Evolutionary conservation across 35 echinoderm and acorn worm species (phyloP).

Genomic region (Diadema setosum): DNA sequence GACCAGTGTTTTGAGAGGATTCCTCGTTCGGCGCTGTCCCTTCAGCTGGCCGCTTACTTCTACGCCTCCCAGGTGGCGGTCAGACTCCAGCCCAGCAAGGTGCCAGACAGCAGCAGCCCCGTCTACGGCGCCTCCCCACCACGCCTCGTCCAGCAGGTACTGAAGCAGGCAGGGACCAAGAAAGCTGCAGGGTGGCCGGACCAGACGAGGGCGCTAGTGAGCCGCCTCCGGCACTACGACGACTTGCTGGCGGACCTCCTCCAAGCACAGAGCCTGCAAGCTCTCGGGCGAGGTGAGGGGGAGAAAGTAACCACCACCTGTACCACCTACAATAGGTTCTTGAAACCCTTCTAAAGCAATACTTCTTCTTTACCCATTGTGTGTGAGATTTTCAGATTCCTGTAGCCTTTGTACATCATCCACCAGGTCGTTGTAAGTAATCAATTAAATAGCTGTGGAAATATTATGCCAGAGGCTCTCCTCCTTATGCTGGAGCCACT

Average conservation of each 20-base stretch:
- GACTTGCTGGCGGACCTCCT: slow-evolving; percentile 82
- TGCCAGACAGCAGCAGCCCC: background rate
- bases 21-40: slow-evolving; percentile 70
- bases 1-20: slow-evolving; percentile 84
- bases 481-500: too few species aligned
- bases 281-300: slow-evolving; percentile 87
- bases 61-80: slow-evolving; percentile 75
- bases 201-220: slow-evolving; percentile 31
- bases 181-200: slow-evolving; percentile 69
- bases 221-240: slow-evolving; percentile 55
- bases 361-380: too few species aligned
- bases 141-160: slow-evolving; percentile 55
- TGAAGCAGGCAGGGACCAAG: slow-evolving; percentile 36
- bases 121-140: slow-evolving; percentile 32
- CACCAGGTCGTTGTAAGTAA: too few species aligned
- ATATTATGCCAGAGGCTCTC: too few species aligned
- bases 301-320: too few species aligned
- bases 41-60: slow-evolving; percentile 85
- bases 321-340: too few species aligned
- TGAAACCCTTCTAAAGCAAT: too few species aligned
- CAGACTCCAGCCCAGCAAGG: background rate
- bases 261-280: slow-evolving; percentile 78
- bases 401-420: too few species aligned
- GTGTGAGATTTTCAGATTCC: too few species aligned
- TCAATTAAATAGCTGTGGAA: too few species aligned